A percentile compares a stretch with the other conserved stretches of the same genome.
Conservation (phyloP, 2,888 invertebrate genomes). For the Cephonodes hylas region DNA sequence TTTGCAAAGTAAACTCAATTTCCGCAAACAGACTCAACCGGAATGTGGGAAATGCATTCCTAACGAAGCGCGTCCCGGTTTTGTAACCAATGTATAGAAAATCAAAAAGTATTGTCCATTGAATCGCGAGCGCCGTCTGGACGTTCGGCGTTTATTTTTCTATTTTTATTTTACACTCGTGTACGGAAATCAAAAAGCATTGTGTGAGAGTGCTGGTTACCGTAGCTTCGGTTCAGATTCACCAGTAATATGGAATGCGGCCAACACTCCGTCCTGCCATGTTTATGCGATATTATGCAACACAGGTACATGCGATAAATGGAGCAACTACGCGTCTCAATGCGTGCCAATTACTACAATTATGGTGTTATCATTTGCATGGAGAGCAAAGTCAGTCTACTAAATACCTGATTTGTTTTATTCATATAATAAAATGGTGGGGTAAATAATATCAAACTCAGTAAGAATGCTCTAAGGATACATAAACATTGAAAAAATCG, state of each 20-base stretch:
- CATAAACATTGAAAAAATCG: no score
- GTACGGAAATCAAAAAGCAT: not conserved
- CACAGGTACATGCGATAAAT: not conserved
- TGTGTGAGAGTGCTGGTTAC: not conserved
- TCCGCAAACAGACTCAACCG: not conserved
- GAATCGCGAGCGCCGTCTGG: not conserved
- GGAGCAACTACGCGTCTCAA: not conserved
- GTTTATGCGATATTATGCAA: slow-evolving; percentile 1
- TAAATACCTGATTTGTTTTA: not conserved
- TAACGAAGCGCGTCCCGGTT: not conserved
- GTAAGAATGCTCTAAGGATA: no score
- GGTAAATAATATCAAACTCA: no score
- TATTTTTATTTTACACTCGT: not conserved
- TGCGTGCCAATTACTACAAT: not conserved
- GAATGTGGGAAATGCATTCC: slow-evolving; percentile 4
- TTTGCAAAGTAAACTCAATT: not conserved
- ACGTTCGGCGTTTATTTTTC: not conserved
- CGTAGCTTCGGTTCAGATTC: not conserved
- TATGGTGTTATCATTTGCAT: not conserved
- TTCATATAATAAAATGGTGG: no score
- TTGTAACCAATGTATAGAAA: not conserved
- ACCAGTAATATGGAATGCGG: not conserved
- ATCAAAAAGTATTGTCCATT: slow-evolving; percentile 1
- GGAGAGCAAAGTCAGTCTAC: not conserved
- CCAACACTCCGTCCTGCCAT: not conserved